Evolutionary conservation across 1,140 invertebrate species (phyloP), one percentile per base, ranked within the genome.

Genomic region (Heliothis virescens): DNA sequence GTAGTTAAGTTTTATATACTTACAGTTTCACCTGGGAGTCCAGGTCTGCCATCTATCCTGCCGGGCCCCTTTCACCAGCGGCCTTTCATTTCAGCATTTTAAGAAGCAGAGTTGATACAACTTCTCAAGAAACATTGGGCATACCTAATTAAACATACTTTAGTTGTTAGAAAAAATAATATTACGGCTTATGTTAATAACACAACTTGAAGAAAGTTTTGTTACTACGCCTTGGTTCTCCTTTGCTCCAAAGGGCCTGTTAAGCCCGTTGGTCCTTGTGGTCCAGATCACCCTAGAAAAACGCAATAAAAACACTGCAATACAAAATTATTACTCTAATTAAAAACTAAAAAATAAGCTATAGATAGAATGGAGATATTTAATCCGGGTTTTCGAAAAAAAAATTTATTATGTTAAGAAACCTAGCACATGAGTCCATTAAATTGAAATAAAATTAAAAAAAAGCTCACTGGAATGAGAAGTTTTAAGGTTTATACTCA

Each of bases 81-180:
- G 0, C 92, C 92, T 82, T 81, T 91, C 86, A 91, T 86, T 74
- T 90, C 83, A 15, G 88, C 86, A 91, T 90, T 13, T 60, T 82
- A 29, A 62, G 75, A 10, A 93, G 34, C 15, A 91, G 65, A 9
- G 62, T 82, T 4, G 88, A 89, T 47, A 92, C 87, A 3, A 88
- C 29, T 2, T 81, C 57, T 78, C 88, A 83, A 12, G 91, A 90
- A n/a, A 80, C 92, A 93, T 63, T 87, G 60, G n/a, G 52, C 92
- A 93, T 13, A 73, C 62, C 92, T 93, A 60, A 48, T 86, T 83
- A 73, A 62, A 29, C 41, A n/a, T 9, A n/a, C n/a, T n/a, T 10
- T 48, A 18, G 18, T 10, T 18, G 48, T 50, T 47, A 7, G 9
- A 13, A 10, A n/a, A n/a, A 15, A 3, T 47, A 16, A 47, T 26